Evolutionary conservation across 2,113 vertebrate genomes (phyloP), one percentile per base, ranked within the genome.

Genomic region (Craseonycteris thonglongyai): DNA sequence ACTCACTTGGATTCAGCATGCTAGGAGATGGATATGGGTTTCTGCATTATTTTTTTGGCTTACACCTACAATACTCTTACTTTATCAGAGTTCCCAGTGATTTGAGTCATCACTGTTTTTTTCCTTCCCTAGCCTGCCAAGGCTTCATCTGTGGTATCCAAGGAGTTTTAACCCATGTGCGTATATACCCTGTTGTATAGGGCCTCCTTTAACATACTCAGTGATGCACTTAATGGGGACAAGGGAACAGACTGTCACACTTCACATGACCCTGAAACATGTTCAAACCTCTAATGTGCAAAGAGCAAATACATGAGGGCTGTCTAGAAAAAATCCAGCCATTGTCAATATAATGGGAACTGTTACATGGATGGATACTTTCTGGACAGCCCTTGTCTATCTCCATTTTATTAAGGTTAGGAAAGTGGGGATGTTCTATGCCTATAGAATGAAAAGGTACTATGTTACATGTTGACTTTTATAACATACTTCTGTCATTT

Each of bases 41-140:
- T 95, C 65, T 47, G 14, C 7, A 49, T 74, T 40, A 45, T 1
- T 47, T 71, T 71, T 82, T 58, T 63, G 45, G 26, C 49, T 72
- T 24, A 0, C 8, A 42, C 58, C 4, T 68, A 0, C 1, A 10
- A 9, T 30, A 65, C 18, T 51, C 6, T 49, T 63, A 14, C 3
- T 83, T 75, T 11, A 15, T 54, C 47, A 12, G 26, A 15, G 26
- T 40, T 14, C 38, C 22, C n/a, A 30, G 38, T 38, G 13, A 51
- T n/a, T 5, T 56, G 4, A 54, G 5, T 88, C n/a, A 28, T 79
- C 13, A 30, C 21, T 5, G 1, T 19, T 38, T 33, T 38, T 58
- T 45, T 30, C 45, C 30, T 59, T 11, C 16, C 5, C n/a, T 40
- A 66, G 15, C 61, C 61, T 30, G 16, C 42, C 6, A 30, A 61